phyloP scores from a whole-genome alignment of 2,113 vertebrate genomes.

The Donacobius atricapilla region DNA sequence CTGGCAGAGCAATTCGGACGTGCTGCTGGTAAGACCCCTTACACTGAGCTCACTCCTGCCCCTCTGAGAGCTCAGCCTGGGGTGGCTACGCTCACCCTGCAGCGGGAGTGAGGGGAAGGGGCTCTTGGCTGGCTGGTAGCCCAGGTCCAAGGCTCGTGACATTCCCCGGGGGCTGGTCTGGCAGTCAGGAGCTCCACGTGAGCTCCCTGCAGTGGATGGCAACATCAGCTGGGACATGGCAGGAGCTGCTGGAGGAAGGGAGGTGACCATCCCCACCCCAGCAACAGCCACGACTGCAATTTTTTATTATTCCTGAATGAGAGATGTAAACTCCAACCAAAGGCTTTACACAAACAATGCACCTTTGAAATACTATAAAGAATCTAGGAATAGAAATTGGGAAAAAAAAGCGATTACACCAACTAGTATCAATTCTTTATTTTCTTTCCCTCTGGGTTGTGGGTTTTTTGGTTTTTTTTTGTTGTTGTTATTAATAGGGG shows the following conservation, averaged over 20 bases:
- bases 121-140: neutral
- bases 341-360: rapidly evolving
- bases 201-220: neutral
- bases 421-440: slow-evolving; percentile 45
- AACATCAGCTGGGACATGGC: rapidly evolving
- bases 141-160: rapidly evolving
- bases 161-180: rapidly evolving
- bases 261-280: neutral
- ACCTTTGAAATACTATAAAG: neutral
- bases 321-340: neutral
- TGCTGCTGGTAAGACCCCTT: neutral
- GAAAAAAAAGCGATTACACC: neutral
- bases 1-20: neutral
- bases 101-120: rapidly evolving
- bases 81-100: neutral
- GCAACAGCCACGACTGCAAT: rapidly evolving
- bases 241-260: neutral
- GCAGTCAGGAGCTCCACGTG: rapidly evolving
- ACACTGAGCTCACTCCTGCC: rapidly evolving
- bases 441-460: neutral
- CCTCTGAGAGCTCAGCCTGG: neutral
- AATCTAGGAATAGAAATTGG: neutral
- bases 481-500: neutral
- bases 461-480: neutral
- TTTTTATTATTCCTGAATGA: neutral